Base-by-base conservation (phyloP, 2,113 vertebrate genomes). In the Rafetus swinhoei region DNA sequence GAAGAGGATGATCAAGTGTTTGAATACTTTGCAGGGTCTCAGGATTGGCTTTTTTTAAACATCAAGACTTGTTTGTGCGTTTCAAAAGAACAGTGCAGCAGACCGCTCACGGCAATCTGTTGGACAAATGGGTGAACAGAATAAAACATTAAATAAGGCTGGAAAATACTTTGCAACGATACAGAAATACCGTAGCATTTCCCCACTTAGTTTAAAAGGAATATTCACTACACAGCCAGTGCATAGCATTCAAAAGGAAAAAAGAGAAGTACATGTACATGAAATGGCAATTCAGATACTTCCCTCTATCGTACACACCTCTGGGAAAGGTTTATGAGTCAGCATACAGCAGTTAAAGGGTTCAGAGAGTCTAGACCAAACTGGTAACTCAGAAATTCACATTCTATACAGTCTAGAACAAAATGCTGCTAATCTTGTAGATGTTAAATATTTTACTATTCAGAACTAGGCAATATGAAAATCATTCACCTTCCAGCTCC, bases 401-500 rank as follows among this genome's bases (percentile, higher is more conserved):
- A 29, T 5, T 86, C 81, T 62, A 54, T 87, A 87, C 39, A 25
- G 82, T 83, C 21, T 8, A 86, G 87, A 96, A 92, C 56, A 87
- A 93, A 92, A 74, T 29, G 57, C 80, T 93, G 60, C 90, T 96
- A 25, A n/a, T 89, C 32, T 2, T 84, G 77, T 90, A 91, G 94
- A 89, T 91, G 97, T 95, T 53, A 94, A 90, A 94, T 97, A 93
- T 93, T 97, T 97, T 96, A 87, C 74, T 69, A 35, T 83, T 79
- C 57, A 79, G 80, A 86, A 97, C 96, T 97, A 95, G 93, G 94
- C 93, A 88, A 92, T 96, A 93, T 95, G 93, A 97, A 97, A 97
- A 87, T 89, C 93, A 93, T 92, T 93, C 88, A 85, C 90, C 77
- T 86, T 89, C 94, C 95, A 96, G 89, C 94, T 95, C 95, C 88